These are phyloP conservation scores for Bergia puertoricense DNA, from an alignment of 92 coral and sea anemone species.

Conservation along the genomic window DNA sequence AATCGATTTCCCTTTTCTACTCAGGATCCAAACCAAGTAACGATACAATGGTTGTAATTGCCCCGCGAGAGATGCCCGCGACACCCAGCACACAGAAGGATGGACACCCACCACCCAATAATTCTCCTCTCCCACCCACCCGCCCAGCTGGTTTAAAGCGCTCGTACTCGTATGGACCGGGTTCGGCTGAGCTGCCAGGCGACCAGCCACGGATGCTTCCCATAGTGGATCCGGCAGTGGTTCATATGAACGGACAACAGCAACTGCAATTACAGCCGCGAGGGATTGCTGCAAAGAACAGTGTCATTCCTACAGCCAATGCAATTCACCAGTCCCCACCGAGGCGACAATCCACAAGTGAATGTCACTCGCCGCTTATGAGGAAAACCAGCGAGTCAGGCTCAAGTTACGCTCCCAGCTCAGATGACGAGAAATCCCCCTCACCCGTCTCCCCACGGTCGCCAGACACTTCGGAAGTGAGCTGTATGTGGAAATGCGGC, in stretches of 20 bases:
- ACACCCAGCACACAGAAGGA: conserved; percentile 15
- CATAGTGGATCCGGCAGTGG: background rate
- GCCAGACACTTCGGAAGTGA: conserved; percentile 62
- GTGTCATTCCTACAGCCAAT: background rate
- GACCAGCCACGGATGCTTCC: conserved; percentile 29
- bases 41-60: conserved; percentile 42
- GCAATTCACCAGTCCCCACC: conserved; percentile 8
- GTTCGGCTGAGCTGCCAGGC: background rate
- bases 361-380: conserved; percentile 13
- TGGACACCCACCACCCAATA: conserved; percentile 2
- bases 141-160: conserved; percentile 27
- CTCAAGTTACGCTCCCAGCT: conserved; percentile 35
- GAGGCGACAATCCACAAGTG: conserved; percentile 15
- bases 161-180: conserved; percentile 23
- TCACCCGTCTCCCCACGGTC: conserved; percentile 35
- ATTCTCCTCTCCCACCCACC: conserved; percentile 1
- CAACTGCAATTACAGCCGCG: conserved; percentile 17
- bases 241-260: background rate
- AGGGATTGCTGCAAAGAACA: background rate
- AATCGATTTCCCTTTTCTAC: background rate
- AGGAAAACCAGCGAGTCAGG: conserved; percentile 41
- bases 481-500: conserved; percentile 83
- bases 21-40: conserved; percentile 36
- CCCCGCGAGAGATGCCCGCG: conserved; percentile 25
- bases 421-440: conserved; percentile 35